Base-by-base conservation (phyloP, 2,888 invertebrate genomes). In the Empis livida region DNA sequence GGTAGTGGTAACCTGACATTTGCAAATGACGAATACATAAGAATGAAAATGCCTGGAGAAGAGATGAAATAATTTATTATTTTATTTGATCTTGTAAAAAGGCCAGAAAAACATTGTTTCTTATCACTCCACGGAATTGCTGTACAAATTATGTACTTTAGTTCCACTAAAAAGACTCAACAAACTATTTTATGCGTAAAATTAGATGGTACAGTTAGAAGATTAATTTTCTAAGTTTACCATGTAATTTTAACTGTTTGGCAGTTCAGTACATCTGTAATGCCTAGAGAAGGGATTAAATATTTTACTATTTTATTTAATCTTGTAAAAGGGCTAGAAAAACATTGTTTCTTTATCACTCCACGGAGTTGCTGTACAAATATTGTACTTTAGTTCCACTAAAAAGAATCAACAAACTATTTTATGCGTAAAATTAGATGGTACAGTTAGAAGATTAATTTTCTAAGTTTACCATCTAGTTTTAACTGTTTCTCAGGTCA, bases 251-350 rank as follows among this genome's bases (percentile, higher is more conserved):
- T 20, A 20, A 5, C 3, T 20, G 20, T 20, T n/a, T n/a, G n/a
- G n/a, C n/a, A n/a, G n/a, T n/a, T n/a, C n/a, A n/a, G n/a, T n/a
- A n/a, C n/a, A 20, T 20, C 20, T 9, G 9, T 6, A 27, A 27
- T 27, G 23, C 23, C 23, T 27, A 2, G 8, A 27, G 23, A 27
- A 27, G 23, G 9, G 23, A 27, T 27, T 27, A 9, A 27, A 27
- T 27, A 27, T 27, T 27, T 27, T 9, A 27, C 9, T 8, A 27
- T 27, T 27, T 27, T 27, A 27, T 27, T 27, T 27, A 8, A 27
- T 27, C 23, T 27, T 27, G 23, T 27, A 27, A 27, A 42, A 45
- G n/a, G 48, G 48, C 48, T 20, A 48, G 38, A 48, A 6, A 40
- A n/a, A 45, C 42, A 42, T 27, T 43, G 14, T 14, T 38, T 38